Evolutionary conservation across 2,797 vertebrate species (phyloP).

Genomic region (Morus bassanus): DNA sequence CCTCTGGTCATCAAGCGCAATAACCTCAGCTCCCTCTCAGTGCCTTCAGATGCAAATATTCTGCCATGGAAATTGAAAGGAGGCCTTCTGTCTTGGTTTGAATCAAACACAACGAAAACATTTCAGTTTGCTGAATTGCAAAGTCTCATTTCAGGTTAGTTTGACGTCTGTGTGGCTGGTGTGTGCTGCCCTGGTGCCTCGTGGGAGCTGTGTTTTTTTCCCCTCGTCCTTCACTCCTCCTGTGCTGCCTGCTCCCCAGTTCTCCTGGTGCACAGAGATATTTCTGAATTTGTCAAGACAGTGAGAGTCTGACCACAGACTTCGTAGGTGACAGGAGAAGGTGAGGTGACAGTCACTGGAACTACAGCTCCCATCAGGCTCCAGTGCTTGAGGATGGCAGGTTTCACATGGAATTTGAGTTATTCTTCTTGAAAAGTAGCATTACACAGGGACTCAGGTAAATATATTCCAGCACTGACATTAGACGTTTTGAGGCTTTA

Average conservation of each 20-base stretch:
- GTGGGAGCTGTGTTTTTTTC: fast-evolving
- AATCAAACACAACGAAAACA: neutral
- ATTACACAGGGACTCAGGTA: neutral
- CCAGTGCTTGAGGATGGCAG: neutral
- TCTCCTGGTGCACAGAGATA: neutral
- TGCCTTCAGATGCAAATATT: neutral
- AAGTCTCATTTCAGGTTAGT: neutral
- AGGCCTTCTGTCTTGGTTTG: neutral
- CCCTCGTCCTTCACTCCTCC: neutral
- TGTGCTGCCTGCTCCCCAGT: neutral
- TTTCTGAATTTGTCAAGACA: neutral
- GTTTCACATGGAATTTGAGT: neutral
- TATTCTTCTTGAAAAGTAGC: neutral
- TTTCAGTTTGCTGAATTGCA: neutral
- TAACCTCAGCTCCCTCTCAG: neutral
- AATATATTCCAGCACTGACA: neutral
- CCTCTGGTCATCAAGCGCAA: neutral
- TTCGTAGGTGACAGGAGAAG: neutral
- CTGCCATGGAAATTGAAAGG: neutral
- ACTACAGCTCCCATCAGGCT: neutral
- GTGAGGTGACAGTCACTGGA: neutral
- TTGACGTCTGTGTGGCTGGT: neutral
- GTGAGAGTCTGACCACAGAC: neutral
- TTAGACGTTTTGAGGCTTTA: neutral
- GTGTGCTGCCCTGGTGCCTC: neutral